Evolutionary conservation across 2,888 invertebrate species (phyloP).

Genomic region (Heliconius hortense): DNA sequence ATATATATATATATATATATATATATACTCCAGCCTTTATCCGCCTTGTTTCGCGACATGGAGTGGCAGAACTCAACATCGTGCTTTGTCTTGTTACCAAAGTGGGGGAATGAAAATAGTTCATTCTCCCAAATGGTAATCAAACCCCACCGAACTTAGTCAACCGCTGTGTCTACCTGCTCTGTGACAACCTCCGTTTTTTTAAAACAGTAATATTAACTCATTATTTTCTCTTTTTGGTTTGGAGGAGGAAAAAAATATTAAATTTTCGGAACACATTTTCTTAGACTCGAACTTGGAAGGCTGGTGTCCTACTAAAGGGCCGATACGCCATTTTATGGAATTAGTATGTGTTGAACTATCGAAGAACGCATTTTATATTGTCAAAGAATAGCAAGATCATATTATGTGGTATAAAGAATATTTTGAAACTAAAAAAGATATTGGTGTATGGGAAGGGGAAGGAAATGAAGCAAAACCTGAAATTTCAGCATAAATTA

Average conservation of each 20-base stretch:
- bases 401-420: slow-evolving; percentile 96
- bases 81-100: no score
- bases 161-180: no score
- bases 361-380: slow-evolving; percentile 96
- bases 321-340: slow-evolving; percentile 98
- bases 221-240: slow-evolving; percentile 66
- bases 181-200: neutral
- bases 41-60: no score
- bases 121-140: no score
- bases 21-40: no score
- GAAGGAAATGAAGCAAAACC: slow-evolving; percentile 40
- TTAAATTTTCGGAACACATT: slow-evolving; percentile 96
- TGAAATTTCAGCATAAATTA: slow-evolving; percentile 48
- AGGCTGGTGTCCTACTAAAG: slow-evolving; percentile 93
- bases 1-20: no score
- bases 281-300: slow-evolving; percentile 94
- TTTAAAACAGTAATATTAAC: neutral
- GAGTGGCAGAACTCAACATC: no score
- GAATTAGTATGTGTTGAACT: slow-evolving; percentile 96
- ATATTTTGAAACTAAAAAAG: slow-evolving; percentile 92
- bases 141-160: no score
- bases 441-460: slow-evolving; percentile 83
- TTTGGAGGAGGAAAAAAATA: slow-evolving; percentile 84
- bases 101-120: no score
- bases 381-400: slow-evolving; percentile 91